Conservation (phyloP, 2,113 vertebrate genomes). For the Ancistrus triradiatus region DNA sequence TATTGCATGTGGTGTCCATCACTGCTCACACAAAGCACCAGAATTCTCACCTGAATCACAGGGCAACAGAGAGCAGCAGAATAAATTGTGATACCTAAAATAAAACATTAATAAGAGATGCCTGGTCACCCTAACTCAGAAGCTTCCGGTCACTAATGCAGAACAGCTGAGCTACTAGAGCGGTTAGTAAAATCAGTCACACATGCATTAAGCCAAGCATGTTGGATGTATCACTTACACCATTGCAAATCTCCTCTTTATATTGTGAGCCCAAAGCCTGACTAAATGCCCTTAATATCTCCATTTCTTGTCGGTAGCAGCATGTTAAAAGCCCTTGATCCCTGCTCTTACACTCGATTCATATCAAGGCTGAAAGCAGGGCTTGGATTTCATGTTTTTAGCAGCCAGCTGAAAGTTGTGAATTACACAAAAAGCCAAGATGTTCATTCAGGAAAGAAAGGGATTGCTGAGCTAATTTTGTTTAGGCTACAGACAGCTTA, state of each 20-base stretch:
- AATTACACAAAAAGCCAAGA: background rate
- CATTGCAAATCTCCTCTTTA: constrained; percentile 10
- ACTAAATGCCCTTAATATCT: constrained; percentile 19
- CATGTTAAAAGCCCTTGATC: constrained; percentile 29
- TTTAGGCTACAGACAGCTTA: background rate
- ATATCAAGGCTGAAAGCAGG: constrained; percentile 27
- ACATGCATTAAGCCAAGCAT: background rate
- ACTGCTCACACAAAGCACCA: no score
- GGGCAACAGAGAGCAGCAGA: no score
- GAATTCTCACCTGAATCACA: no score
- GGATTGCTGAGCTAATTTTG: background rate
- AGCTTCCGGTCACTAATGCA: background rate
- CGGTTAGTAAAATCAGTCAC: background rate
- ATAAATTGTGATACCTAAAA: no score
- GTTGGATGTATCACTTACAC: background rate
- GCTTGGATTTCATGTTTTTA: constrained; percentile 32
- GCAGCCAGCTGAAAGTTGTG: constrained; percentile 18
- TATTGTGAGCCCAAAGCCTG: background rate
- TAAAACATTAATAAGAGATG: no score
- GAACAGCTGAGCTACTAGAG: background rate
- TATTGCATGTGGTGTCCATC: no score
- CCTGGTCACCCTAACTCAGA: no score
- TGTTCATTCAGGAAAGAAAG: background rate
- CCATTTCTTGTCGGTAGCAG: constrained; percentile 4
- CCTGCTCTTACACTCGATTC: constrained; percentile 31